These are phyloP conservation scores for Sterna hirundo DNA, from an alignment of 2,113 vertebrate genomes.

Conservation along the genomic window DNA sequence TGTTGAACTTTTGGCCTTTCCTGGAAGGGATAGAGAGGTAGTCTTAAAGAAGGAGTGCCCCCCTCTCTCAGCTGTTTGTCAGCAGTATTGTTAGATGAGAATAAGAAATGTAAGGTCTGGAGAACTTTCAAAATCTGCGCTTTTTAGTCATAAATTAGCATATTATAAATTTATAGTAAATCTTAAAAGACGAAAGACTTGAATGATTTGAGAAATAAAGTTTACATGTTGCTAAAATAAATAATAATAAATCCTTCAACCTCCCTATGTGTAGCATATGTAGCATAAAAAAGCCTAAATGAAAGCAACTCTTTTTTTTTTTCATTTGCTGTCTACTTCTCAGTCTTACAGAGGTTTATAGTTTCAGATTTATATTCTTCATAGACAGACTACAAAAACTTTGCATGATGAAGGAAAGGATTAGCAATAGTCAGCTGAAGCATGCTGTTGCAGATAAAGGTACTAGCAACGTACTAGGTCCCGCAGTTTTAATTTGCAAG, in stretches of 20 bases:
- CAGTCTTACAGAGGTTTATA: not conserved
- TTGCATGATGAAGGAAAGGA: not conserved
- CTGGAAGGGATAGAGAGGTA: not conserved
- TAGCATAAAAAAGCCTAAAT: not conserved
- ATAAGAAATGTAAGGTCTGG: not conserved
- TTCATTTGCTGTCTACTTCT: not conserved
- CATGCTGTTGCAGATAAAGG: not conserved
- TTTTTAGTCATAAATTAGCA: not conserved
- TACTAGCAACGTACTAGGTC: not conserved
- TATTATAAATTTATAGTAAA: not conserved
- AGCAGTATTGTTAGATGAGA: not conserved
- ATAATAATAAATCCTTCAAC: not conserved
- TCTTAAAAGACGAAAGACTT: not conserved
- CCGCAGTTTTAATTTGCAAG: not conserved
- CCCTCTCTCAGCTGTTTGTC: not conserved
- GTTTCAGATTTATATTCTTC: not conserved
- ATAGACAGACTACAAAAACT: not conserved
- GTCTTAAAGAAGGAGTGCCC: not conserved
- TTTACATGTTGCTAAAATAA: not conserved
- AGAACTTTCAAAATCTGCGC: not conserved
- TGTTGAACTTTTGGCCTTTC: not conserved
- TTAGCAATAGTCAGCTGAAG: not conserved
- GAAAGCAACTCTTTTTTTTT: not conserved
- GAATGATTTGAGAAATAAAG: not conserved
- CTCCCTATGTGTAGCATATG: not conserved